Base-by-base conservation (phyloP, 2,888 invertebrate genomes). In the Eupithecia pulchellata region DNA sequence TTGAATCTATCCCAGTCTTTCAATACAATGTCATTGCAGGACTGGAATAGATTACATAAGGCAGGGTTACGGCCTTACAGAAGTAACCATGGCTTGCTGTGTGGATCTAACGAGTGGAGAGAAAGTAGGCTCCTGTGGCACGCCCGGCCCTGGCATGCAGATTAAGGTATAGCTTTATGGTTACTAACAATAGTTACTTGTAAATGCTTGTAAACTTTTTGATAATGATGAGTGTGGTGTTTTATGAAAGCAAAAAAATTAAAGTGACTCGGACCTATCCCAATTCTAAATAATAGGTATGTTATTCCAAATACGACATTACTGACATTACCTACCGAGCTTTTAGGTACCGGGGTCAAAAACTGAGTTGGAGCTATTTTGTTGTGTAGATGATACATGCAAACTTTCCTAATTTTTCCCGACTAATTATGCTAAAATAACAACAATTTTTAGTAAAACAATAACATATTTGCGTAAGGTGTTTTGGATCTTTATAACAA, bases 41-140 rank as follows among this genome's bases (percentile, higher is more conserved):
- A 91, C 90, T 61, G 95, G 95, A 25, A 85, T 96, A 32, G 89
- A 94, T 62, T 88, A 88, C 60, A 95, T 97, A 73, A 95, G 95
- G 32, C 97, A 97, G 89, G 97, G 96, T 1, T 98, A 97, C 84
- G 98, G 98, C 4, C 94, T 98, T 87, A 98, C 97, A 5, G 98
- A 98, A 90, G 95, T 96, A 36, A 97, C 97, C 4, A 94, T 97
- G 81, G 95, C 94, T 32, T 92, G 92, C 81, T 91, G 91, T 75
- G 92, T 93, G 66, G 93, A 94, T 77, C 77, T 91, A 63, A 87
- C 89, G 5, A 82, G 82, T 64, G 89, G 87, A 2, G 87, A 86
- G 42, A 91, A 96, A 83, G 89, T 94, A 0, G 97, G 97, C 17
- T 96, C 96, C 60, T 96, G 96, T 71, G 97, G 97, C 13, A 91